A percentile compares a stretch with the other conserved stretches of the same genome.
Conservation (phyloP, 30 jellyfish, hydroid and myxozoan genomes). For the Aurelia sp. region DNA sequence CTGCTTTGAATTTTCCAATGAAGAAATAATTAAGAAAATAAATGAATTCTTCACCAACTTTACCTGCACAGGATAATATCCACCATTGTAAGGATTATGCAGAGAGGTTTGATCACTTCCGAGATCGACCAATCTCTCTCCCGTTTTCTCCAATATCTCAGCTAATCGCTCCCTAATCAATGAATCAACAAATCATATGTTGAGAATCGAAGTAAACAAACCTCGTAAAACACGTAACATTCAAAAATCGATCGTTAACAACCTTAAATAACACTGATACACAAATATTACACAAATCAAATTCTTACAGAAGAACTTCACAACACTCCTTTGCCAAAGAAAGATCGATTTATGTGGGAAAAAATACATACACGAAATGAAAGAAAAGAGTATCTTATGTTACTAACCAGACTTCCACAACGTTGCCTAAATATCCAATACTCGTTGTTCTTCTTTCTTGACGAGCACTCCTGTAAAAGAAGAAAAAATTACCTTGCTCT, state of each 20-base stretch:
- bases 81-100: conserved; percentile 98
- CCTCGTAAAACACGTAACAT: too few species aligned
- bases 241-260: too few species aligned
- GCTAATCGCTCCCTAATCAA: conserved; percentile 87
- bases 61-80: conserved; percentile 99
- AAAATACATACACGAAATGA: too few species aligned
- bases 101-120: conserved; percentile 99
- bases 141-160: conserved; percentile 76
- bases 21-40: too few species aligned
- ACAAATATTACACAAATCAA: too few species aligned
- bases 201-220: too few species aligned
- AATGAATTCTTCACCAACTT: not conserved
- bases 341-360: too few species aligned
- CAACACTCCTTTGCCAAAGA: too few species aligned
- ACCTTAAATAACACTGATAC: too few species aligned
- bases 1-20: too few species aligned
- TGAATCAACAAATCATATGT: not conserved
- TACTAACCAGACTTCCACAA: conserved; percentile 97
- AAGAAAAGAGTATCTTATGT: too few species aligned
- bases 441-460: conserved; percentile 81
- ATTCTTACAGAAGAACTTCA: too few species aligned
- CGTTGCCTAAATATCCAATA: conserved; percentile 97
- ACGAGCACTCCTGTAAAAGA: conserved; percentile 73
- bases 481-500: not conserved
- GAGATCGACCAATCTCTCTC: conserved; percentile 90